Percentiles rank a stretch among this genome's conserved stretches.
These are phyloP conservation scores for Calidris pygmaea DNA, from an alignment of 2,113 vertebrate species.

Conservation along the genomic window DNA sequence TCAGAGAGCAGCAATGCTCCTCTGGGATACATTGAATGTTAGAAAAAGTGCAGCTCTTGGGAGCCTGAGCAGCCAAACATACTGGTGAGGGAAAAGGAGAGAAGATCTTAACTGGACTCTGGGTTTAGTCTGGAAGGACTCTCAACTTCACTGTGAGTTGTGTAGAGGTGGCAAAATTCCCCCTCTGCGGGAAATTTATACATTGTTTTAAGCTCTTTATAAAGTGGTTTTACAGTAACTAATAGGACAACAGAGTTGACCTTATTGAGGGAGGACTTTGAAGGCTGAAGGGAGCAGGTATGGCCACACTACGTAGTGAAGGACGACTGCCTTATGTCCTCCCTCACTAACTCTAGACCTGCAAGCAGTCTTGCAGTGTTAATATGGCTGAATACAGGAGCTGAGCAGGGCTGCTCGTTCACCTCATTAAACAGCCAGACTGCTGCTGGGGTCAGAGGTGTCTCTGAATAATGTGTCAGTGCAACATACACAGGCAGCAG, in stretches of 20 bases:
- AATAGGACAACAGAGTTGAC: background rate
- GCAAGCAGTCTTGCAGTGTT: background rate
- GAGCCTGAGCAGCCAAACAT: background rate
- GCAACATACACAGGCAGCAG: rapidly evolving
- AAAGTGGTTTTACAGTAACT: background rate
- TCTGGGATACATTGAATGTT: background rate
- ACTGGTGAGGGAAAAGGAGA: background rate
- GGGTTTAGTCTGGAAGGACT: background rate
- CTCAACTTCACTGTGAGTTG: background rate
- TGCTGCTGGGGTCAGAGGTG: background rate
- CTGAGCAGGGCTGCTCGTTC: background rate
- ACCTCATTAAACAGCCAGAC: background rate
- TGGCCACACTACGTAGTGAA: background rate
- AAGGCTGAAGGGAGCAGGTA: background rate
- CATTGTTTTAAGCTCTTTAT: background rate
- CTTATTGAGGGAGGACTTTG: background rate
- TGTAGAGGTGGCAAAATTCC: background rate
- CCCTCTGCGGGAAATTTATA: background rate
- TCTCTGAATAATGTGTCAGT: background rate
- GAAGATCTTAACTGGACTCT: background rate
- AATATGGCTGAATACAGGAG: background rate
- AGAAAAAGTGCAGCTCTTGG: background rate
- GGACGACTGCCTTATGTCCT: background rate
- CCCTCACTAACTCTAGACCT: background rate
- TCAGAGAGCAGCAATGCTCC: background rate